These are phyloP conservation scores for Prosopocoilus inquinatus DNA, from an alignment of 2,888 invertebrate genomes.

Conservation along the genomic window DNA sequence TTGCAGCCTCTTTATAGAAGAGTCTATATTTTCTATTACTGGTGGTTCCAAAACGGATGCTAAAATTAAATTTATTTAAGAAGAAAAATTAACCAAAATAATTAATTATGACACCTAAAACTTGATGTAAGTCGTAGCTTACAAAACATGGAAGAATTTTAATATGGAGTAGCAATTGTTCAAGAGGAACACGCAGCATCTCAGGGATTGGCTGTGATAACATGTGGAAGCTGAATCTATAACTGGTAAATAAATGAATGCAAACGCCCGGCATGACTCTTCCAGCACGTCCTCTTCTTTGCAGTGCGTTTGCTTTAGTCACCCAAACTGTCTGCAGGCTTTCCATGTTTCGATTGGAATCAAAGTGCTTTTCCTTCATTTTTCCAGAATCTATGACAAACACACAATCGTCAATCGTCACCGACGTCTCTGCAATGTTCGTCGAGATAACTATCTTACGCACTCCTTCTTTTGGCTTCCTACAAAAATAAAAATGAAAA, in stretches of 20 bases:
- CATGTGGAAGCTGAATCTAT: slow-evolving; percentile 65
- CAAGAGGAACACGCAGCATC: slow-evolving; percentile 84
- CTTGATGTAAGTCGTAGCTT: slow-evolving; percentile 38
- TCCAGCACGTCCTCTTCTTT: slow-evolving; percentile 88
- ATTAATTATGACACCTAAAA: slow-evolving; percentile 36
- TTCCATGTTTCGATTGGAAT: slow-evolving; percentile 83
- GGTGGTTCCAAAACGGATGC: slow-evolving; percentile 75
- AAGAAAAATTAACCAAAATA: background rate
- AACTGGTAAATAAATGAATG: slow-evolving; percentile 80
- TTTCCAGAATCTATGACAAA: slow-evolving; percentile 90
- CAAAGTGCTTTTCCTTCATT: slow-evolving; percentile 87
- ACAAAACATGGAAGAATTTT: slow-evolving; percentile 62
- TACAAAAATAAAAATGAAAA: slow-evolving; percentile 45
- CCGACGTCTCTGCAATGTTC: slow-evolving; percentile 93
- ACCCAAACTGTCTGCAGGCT: slow-evolving; percentile 87
- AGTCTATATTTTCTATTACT: slow-evolving; percentile 61
- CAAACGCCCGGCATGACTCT: slow-evolving; percentile 86
- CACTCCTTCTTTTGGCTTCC: slow-evolving; percentile 65
- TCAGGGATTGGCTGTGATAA: slow-evolving; percentile 80
- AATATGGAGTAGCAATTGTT: slow-evolving; percentile 74
- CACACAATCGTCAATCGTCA: slow-evolving; percentile 94
- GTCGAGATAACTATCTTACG: slow-evolving; percentile 88
- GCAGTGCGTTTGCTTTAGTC: slow-evolving; percentile 85
- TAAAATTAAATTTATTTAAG: slow-evolving; percentile 34
- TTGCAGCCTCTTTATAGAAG: slow-evolving; percentile 68